Conservation (phyloP, 1,140 invertebrate species). For the Rhopalosiphum padi region DNA sequence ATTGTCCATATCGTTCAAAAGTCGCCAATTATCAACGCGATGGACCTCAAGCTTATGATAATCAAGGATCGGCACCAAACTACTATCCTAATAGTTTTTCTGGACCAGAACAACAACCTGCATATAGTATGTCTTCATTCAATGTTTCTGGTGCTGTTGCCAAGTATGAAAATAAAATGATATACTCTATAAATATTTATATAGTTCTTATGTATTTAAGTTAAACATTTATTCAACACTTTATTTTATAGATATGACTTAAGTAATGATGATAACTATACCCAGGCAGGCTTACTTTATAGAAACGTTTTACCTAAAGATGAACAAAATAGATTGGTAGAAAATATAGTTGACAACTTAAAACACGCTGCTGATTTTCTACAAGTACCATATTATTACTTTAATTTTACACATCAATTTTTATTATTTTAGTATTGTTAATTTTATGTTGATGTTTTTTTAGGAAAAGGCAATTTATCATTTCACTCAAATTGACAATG, state of each 20-base stretch:
- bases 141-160: conserved; percentile 66
- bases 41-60: conserved; percentile 74
- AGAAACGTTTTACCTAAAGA: conserved; percentile 77
- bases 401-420: not conserved
- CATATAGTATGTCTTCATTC: conserved; percentile 64
- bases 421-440: not conserved
- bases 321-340: conserved; percentile 75
- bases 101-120: conserved; percentile 73
- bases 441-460: conserved; percentile 56
- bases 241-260: conserved; percentile 72
- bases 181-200: not conserved
- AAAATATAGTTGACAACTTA: conserved; percentile 83
- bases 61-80: conserved; percentile 85
- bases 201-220: not conserved
- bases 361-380: conserved; percentile 83
- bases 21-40: conserved; percentile 87
- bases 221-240: not conserved
- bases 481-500: conserved; percentile 72
- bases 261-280: conserved; percentile 88
- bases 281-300: conserved; percentile 84
- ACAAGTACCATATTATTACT: conserved; percentile 67
- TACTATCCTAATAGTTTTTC: conserved; percentile 96
- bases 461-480: conserved; percentile 77
- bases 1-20: conserved; percentile 78
- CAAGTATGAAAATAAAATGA: conserved; percentile 59